Evolutionary conservation across 2,797 vertebrate species (phyloP), one percentile per base, ranked within the genome.

Genomic region (Scolopax bukidnonensis): DNA sequence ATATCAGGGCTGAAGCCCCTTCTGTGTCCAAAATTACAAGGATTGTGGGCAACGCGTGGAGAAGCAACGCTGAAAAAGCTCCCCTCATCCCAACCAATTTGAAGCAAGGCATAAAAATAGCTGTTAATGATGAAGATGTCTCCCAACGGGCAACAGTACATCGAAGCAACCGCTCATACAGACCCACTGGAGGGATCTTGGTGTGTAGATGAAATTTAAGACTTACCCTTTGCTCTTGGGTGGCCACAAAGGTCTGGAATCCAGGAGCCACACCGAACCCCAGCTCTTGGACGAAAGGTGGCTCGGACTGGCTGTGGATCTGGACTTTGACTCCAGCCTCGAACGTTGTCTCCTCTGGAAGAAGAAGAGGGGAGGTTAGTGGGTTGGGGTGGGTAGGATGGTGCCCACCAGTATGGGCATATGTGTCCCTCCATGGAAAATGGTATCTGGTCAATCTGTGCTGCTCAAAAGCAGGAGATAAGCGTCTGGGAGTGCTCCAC

Each of bases 191-290:
- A 81, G 23, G 30, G 36, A 48, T 45, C 18, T 27, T 5, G 43
- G 64, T 2, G 3, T 36, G 43, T 19, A 77, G 27, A 4, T 4
- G 53, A 57, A 84, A 40, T 53, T 18, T 13, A 36, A 67, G 60
- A 97, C 98, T 97, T 97, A 99, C 99, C 98, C 99, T 98, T 97
- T 99, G 99, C 97, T 99, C 99, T 97, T 99, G 99, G 48, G 99
- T 99, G 96, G 99, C 99, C 84, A 99, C 99, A 33, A 99, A 99
- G 4, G 99, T 99, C 98, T 99, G 99, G 97, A 99, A 99, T 48
- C 99, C 99, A 1, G 99, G 99, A 14, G 99, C 99, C 74, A 99
- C 99, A 6, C 99, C 99, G 16, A 99, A 99, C n/a, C 99, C 99
- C 87, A 99, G 98, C 96, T 99, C 99, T 59, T 99, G 99, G 80